phyloP scores from a whole-genome alignment of 2,888 invertebrate genomes.

The Spisula solida region DNA sequence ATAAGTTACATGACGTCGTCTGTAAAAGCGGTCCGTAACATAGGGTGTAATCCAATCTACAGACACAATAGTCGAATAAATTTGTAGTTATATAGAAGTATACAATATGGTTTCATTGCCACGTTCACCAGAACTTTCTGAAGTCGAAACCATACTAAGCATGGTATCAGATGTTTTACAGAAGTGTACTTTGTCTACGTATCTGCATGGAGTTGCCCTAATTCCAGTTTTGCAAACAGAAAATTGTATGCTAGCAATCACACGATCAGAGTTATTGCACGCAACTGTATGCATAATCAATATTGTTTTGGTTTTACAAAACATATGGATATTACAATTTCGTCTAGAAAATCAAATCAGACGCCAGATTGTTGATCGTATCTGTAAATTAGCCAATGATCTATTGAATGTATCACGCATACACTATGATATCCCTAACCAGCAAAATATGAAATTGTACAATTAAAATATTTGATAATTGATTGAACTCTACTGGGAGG shows the following conservation, averaged over 20 bases:
- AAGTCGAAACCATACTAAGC: too few relatives aligned
- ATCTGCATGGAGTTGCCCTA: background rate
- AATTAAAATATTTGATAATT: background rate
- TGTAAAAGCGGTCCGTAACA: too few relatives aligned
- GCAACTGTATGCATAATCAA: background rate
- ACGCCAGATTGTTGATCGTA: conserved; percentile 7
- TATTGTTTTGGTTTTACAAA: conserved; percentile 10
- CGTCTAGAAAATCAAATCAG: conserved; percentile 18
- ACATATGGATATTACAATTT: conserved; percentile 2
- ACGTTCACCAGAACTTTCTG: too few relatives aligned
- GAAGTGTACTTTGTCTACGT: background rate
- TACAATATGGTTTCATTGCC: too few relatives aligned
- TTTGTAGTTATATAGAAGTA: too few relatives aligned
- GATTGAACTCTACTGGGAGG: background rate
- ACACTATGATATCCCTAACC: background rate
- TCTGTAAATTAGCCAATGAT: background rate
- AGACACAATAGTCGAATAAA: too few relatives aligned
- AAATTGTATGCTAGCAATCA: background rate
- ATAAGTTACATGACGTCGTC: too few relatives aligned
- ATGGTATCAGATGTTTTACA: too few relatives aligned
- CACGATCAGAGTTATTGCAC: background rate
- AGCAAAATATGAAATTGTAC: background rate
- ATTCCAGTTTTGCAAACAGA: background rate
- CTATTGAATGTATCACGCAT: background rate
- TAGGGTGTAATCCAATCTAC: too few relatives aligned